Evolutionary conservation across 2,113 vertebrate genomes (phyloP).

Genomic region (Empidonax alnorum): DNA sequence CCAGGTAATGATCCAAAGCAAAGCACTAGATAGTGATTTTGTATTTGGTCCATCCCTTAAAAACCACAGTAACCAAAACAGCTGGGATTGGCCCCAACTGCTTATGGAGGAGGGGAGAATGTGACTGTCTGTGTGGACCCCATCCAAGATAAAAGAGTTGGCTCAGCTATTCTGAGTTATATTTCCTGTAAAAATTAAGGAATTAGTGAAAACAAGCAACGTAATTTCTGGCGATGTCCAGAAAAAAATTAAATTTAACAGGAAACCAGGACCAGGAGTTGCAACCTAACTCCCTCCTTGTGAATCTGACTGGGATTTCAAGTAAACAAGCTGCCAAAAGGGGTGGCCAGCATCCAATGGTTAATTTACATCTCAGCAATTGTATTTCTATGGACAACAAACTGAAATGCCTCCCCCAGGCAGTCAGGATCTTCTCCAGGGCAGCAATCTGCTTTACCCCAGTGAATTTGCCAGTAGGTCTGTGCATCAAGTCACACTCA

Average conservation of each 20-base stretch:
- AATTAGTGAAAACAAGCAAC: background rate
- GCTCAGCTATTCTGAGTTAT: background rate
- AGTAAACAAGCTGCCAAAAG: background rate
- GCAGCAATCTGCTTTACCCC: background rate
- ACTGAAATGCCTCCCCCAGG: background rate
- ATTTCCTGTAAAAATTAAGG: background rate
- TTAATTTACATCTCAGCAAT: background rate
- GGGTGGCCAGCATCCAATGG: background rate
- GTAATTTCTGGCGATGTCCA: background rate
- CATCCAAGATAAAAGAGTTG: rapidly evolving
- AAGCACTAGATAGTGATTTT: background rate
- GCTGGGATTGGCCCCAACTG: rapidly evolving
- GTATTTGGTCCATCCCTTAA: background rate
- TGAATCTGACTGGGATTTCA: background rate
- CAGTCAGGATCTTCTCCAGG: background rate
- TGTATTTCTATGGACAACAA: constrained; percentile 2
- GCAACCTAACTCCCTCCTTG: background rate
- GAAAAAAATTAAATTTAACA: background rate
- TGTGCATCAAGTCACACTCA: background rate
- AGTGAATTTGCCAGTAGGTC: background rate
- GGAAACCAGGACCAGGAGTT: background rate
- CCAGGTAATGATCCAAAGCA: background rate
- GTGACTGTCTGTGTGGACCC: background rate
- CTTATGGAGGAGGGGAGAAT: background rate
- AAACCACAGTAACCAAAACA: too few relatives aligned